A percentile compares a stretch with the other conserved stretches of the same genome.
Evolutionary conservation across 64 coral and sea anemone genomes (phyloP).

Genomic region (Montipora cactus): DNA sequence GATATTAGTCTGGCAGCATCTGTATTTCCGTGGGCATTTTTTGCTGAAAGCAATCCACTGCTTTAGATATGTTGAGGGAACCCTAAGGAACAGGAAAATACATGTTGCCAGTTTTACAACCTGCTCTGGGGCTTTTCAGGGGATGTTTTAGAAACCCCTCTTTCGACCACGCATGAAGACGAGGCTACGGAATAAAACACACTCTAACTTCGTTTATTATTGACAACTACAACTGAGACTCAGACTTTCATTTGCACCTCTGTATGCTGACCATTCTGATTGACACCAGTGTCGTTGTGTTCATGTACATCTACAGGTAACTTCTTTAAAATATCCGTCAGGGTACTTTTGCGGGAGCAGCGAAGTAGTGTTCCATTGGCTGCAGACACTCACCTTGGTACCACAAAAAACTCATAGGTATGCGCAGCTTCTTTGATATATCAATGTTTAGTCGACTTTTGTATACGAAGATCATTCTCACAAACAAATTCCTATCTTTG

Average conservation of each 20-base stretch:
- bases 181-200: no score
- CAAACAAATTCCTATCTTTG: constrained; percentile 10
- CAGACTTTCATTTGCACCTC: constrained; percentile 11
- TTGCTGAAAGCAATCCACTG: no score
- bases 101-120: no score
- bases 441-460: constrained; percentile 7
- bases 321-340: background rate
- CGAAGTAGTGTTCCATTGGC: background rate
- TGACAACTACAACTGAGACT: background rate
- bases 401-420: constrained; percentile 29
- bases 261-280: constrained; percentile 4
- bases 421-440: constrained; percentile 4
- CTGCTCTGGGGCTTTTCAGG: no score
- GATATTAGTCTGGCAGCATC: no score
- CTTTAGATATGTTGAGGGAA: no score
- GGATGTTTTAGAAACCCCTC: no score
- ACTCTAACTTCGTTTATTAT: no score
- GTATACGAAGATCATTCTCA: background rate
- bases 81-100: no score
- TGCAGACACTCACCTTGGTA: constrained; percentile 33
- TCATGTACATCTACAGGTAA: background rate
- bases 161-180: no score
- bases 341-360: constrained; percentile 31
- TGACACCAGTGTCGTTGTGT: background rate
- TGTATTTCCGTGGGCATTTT: no score